phyloP scores from a whole-genome alignment of 2,113 vertebrate genomes.

The Brachyhypopomus gauderio region DNA sequence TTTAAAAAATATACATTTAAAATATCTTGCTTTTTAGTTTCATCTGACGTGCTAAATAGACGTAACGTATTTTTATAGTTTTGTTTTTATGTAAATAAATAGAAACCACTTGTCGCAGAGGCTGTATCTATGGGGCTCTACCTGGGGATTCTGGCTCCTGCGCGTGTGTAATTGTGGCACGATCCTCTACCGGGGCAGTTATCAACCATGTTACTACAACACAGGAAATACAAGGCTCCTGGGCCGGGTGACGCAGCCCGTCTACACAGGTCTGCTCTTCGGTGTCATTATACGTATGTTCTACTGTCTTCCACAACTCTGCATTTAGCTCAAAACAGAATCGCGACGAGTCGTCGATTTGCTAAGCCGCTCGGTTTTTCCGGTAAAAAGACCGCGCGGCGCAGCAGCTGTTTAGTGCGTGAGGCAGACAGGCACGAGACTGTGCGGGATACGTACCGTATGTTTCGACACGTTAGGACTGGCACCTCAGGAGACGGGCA shows the following conservation, averaged over 20 bases:
- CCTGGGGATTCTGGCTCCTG: neutral
- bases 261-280: neutral
- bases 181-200: neutral
- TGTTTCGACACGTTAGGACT: neutral
- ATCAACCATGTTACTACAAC: conserved; percentile 7
- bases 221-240: neutral
- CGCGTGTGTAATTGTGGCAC: neutral
- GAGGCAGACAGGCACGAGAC: neutral
- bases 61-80: no score
- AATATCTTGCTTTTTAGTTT: no score
- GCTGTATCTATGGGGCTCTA: neutral
- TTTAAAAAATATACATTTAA: no score
- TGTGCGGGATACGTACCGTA: neutral
- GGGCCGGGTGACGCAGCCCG: neutral
- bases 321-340: neutral
- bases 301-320: neutral
- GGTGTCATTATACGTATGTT: neutral
- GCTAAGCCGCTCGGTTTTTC: neutral
- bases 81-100: neutral
- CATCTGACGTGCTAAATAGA: no score
- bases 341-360: no score
- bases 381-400: neutral
- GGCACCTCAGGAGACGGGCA: neutral
- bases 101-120: neutral
- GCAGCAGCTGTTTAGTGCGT: neutral